Evolutionary conservation across 1,140 invertebrate genomes (phyloP), one percentile per base, ranked within the genome.

Genomic region (Euwallacea fornicatus): DNA sequence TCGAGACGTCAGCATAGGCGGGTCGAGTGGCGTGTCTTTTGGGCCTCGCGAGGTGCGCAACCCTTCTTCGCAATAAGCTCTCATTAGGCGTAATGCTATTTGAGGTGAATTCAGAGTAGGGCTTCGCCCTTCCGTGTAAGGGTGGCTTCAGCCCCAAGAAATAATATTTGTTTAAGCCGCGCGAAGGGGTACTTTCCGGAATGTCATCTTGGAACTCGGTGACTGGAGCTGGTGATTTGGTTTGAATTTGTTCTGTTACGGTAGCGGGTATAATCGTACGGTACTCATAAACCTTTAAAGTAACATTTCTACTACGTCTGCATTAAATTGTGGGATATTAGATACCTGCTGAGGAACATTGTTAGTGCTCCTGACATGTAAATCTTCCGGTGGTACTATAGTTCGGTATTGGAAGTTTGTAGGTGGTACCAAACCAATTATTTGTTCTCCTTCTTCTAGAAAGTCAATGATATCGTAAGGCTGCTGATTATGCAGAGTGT

Each of bases 141-240:
- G 79, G 79, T 11, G 79, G 79, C 73, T 78, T 80, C 73, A 81
- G 74, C 4, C 79, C 80, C 2, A 75, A 11, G 4, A 80, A 76
- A 9, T 65, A 70, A 50, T 74, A 80, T 42, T 73, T 74, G 59
- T 79, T 72, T 10, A 70, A 42, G 10, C 11, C 21, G 7, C n/a
- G 53, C 4, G 21, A 33, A 9, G 61, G 61, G 10, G 10, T 10
- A 21, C 3, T 15, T 46, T 33, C 42, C 6, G 60, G 42, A 11
- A 10, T 7, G 42, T 71, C 61, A 42, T 68, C 64, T 42, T 0
- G 33, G 7, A 59, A 10, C 66, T 66, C 69, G 2, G 55, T 64
- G 3, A 60, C 66, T 10, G 43, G 69, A 33, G 21, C 21, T 33
- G 21, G 21, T 2, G 21, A 4, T 9, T 56, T 56, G 8, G 16